phyloP scores from a whole-genome alignment of 2,888 invertebrate genomes.

The Oligia fasciuncula region DNA sequence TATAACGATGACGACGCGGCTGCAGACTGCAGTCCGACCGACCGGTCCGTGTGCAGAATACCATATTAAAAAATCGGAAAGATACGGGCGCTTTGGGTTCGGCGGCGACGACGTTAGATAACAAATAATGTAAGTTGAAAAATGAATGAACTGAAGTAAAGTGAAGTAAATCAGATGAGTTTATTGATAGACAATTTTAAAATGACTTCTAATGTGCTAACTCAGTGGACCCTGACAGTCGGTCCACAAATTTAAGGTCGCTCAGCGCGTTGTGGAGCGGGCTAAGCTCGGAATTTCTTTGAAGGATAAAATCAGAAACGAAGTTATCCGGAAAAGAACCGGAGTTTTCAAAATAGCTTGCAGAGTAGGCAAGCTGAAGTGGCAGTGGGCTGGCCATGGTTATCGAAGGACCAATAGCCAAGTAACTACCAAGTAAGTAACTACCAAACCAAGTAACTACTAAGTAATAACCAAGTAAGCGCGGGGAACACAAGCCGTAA shows the following conservation, averaged over 20 bases:
- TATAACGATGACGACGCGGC: conserved; percentile 52
- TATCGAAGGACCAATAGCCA: no score
- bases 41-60: conserved; percentile 44
- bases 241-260: not conserved
- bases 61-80: conserved; percentile 41
- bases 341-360: not conserved
- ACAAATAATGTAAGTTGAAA: not conserved
- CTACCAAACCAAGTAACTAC: no score
- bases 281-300: not conserved
- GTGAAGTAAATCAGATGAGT: not conserved
- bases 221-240: not conserved
- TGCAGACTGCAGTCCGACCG: conserved; percentile 55
- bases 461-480: no score
- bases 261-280: no score
- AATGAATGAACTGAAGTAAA: not conserved
- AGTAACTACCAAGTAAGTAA: no score
- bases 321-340: not conserved
- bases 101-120: not conserved
- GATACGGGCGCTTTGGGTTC: not conserved
- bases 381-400: no score
- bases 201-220: not conserved
- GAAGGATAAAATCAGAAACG: not conserved
- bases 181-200: not conserved
- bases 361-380: no score
- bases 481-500: no score